Evolutionary conservation across 1,140 invertebrate species (phyloP).

Genomic region (Gyrodactylus salaris): DNA sequence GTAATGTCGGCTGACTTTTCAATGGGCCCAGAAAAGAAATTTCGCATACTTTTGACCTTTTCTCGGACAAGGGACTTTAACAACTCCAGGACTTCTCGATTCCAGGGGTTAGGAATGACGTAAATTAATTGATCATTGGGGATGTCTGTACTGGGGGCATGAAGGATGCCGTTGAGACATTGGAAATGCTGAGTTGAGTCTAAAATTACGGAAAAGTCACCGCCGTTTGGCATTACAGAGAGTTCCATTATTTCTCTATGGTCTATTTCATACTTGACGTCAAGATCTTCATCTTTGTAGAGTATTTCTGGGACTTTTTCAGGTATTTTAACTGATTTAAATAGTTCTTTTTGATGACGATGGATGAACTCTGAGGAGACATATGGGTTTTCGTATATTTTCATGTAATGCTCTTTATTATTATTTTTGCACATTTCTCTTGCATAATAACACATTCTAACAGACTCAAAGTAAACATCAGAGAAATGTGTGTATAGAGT

Average conservation of each 20-base stretch:
- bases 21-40: neutral
- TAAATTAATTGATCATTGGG: neutral
- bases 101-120: neutral
- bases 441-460: neutral
- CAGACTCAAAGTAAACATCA: neutral
- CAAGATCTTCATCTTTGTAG: neutral
- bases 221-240: neutral
- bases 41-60: neutral
- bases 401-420: neutral
- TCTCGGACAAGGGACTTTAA: neutral
- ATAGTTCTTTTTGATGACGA: neutral
- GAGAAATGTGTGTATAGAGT: neutral
- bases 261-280: neutral
- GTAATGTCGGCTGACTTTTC: neutral
- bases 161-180: neutral
- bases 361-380: neutral
- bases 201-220: neutral
- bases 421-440: neutral
- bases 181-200: neutral
- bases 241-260: neutral
- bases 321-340: neutral
- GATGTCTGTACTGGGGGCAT: neutral
- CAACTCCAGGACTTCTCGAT: neutral
- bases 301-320: neutral
- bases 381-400: neutral